A percentile compares a stretch with the other conserved stretches of the same genome.
phyloP scores from a whole-genome alignment of 2,113 vertebrate genomes.

The Parotia lawesii region DNA sequence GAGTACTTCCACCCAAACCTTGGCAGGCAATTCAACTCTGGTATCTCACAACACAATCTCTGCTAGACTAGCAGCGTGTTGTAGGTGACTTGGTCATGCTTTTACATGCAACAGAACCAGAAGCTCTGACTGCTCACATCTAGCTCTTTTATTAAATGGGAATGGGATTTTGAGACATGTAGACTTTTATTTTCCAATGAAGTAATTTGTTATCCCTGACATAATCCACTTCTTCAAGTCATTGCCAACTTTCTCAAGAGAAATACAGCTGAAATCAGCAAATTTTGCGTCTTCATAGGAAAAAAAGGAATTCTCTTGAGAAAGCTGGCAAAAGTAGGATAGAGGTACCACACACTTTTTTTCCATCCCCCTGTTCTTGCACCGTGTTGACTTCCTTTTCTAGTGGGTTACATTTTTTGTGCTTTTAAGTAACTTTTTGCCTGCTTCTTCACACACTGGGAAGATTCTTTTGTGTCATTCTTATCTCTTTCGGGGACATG shows the following conservation, averaged over 20 bases:
- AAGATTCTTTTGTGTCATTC: background rate
- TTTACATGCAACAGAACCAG: background rate
- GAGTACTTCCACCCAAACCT: background rate
- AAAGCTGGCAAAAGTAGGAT: background rate
- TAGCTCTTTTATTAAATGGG: background rate
- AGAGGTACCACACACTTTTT: background rate
- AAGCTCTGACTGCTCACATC: background rate
- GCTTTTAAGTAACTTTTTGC: background rate
- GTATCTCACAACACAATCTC: background rate
- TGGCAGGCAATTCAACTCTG: background rate
- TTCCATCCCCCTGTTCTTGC: background rate
- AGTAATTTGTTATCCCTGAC: background rate
- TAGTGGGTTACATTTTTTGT: background rate
- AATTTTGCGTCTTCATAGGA: background rate
- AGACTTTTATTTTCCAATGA: background rate
- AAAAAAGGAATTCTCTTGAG: background rate
- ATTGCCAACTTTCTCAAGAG: background rate
- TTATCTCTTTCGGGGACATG: background rate
- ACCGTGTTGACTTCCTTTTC: rapidly evolving
- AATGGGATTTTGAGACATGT: background rate
- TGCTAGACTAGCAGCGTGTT: background rate
- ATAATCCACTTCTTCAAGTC: background rate
- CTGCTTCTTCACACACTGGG: background rate
- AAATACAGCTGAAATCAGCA: background rate
- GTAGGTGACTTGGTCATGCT: background rate